Evolutionary conservation across 2,888 invertebrate genomes (phyloP), one percentile per base, ranked within the genome.

Genomic region (Agriotes lineatus): DNA sequence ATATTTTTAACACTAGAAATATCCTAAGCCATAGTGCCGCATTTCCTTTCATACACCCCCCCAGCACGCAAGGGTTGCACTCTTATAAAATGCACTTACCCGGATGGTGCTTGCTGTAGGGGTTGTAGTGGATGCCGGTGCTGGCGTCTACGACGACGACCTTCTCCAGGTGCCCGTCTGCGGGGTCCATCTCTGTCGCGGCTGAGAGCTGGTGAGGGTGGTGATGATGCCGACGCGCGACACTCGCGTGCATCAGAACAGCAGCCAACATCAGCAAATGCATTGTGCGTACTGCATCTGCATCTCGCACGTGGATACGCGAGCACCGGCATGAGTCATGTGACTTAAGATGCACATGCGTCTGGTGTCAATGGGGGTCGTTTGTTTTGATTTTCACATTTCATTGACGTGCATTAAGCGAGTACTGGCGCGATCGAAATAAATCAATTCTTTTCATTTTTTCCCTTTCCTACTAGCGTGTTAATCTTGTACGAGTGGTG

Each of bases 91-190:
- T 20, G 20, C 16, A 76, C 78, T 79, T 69, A 80, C 80, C 80
- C 39, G 78, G 75, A 72, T 79, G 78, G 69, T 79, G 77, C 69
- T 80, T 80, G 65, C 74, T 77, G 72, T 79, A 79, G 10, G 78
- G 75, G 70, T 78, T 79, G 71, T 77, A 79, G 20, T 72, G 72
- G 25, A 76, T 75, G 14, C 78, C 79, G 12, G 76, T 76, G 16
- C 58, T 64, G n/a, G 70, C 50, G 60, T 79, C 79, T 14, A 78
- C 69, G 30, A 70, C 65, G 42, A 72, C 22, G 19, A 65, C 64
- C n/a, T 69, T 67, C 25, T 70, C 72, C 3, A 70, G 48, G 25
- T 66, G 72, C 1, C n/a, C 35, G 12, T 18, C 20, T 12, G 10
- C 18, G 9, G n/a, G 18, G 18, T 33, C 56, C 6, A 5, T 3